Base-by-base conservation (phyloP, 2,113 vertebrate species). In the Pseudopipra pipra region DNA sequence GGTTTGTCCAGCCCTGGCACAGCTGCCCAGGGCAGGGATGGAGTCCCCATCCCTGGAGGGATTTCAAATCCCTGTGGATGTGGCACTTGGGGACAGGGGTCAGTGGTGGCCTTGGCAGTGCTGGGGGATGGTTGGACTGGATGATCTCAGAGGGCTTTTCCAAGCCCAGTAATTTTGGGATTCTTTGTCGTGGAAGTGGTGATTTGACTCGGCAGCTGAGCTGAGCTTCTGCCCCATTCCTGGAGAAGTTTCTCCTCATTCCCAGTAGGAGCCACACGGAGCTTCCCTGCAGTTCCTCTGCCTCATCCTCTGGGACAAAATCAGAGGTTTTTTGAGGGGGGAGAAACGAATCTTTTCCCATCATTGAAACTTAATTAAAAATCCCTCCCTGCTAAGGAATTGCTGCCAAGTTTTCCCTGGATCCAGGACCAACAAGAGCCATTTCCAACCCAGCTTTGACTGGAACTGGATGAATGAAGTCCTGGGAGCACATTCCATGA, bases 231-330 rank as follows among this genome's bases (percentile, higher is more conserved):
- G 65, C 61, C 65, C 30, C 0, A 8, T 28, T 4, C 62, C 76
- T 16, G 30, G 35, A 22, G 46, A 41, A 80, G 35, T 28, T 16
- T 56, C 33, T 47, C 39, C 63, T 41, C 4, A 10, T 23, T 12
- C 63, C 68, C 55, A 44, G 22, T 13, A 2, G 0, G 0, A 61
- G 54, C 43, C 22, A 2, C 43, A 6, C 0, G 0, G 6, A 25
- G 24, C 25, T 59, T 35, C 70, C 49, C 78, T 66, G 47, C 78
- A 7, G 3, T 47, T 37, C 6, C 14, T 1, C 30, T 59, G 37
- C 75, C 62, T 49, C 12, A 49, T 15, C 71, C 62, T 85, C 35
- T 14, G 39, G 12, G 59, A 25, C 63, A 55, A n/a, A 88, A 59
- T 39, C 5, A 23, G 6, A 31, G 18, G 2, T 51, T 52, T 55